Evolutionary conservation across 1,140 invertebrate species (phyloP).

Genomic region (Camponotus pennsylvanicus): DNA sequence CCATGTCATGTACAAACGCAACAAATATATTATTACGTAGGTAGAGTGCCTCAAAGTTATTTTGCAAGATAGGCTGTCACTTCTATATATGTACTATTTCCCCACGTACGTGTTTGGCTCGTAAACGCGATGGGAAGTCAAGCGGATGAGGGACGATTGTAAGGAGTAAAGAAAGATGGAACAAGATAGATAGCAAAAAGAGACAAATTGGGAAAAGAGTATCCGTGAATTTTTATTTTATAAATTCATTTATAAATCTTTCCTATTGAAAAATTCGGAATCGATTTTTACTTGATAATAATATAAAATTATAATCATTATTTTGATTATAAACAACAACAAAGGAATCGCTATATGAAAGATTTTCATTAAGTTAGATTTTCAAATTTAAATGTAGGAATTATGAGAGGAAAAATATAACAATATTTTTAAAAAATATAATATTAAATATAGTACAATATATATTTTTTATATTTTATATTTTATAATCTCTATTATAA

Average conservation of each 20-base stretch:
- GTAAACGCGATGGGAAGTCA: constrained; percentile 47
- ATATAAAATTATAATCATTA: background rate
- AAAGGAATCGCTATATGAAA: background rate
- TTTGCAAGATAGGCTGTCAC: constrained; percentile 55
- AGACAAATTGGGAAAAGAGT: background rate
- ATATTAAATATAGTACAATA: too few relatives aligned
- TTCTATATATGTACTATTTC: constrained; percentile 67
- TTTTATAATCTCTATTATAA: too few relatives aligned
- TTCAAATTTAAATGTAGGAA: background rate
- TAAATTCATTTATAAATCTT: background rate
- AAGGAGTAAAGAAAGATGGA: constrained; percentile 54
- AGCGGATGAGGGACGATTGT: constrained; percentile 14
- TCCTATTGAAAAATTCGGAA: background rate
- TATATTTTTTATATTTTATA: too few relatives aligned
- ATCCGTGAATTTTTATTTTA: constrained; percentile 32
- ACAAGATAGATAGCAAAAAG: constrained; percentile 59
- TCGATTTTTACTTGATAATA: background rate
- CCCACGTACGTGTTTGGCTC: constrained; percentile 7
- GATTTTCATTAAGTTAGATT: background rate
- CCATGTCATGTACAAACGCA: background rate
- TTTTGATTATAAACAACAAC: background rate
- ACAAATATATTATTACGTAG: constrained; percentile 24
- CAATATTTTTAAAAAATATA: background rate
- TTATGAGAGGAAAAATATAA: background rate
- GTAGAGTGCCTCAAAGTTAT: constrained; percentile 70